Percentiles rank a stretch among this genome's conserved stretches.
Evolutionary conservation across 2,888 invertebrate genomes (phyloP).

Genomic region (Epirrhoe tristata): DNA sequence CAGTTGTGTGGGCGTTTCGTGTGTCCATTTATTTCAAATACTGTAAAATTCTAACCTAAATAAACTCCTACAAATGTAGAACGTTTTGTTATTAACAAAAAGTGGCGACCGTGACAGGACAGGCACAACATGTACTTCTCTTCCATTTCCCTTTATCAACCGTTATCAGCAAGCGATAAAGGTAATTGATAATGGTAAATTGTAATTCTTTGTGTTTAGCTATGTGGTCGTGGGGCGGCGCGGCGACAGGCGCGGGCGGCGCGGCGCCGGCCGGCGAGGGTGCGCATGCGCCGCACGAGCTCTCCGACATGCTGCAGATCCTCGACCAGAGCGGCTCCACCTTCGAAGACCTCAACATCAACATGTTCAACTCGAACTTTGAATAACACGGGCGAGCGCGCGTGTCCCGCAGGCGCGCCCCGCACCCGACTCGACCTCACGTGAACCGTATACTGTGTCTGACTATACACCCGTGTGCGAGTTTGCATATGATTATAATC

Average conservation of each 20-base stretch:
- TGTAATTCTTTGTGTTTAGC: constrained; percentile 67
- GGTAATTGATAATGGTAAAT: too few species aligned
- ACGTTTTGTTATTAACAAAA: too few species aligned
- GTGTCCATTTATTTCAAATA: too few species aligned
- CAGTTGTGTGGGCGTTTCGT: too few species aligned
- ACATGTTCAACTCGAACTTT: constrained; percentile 93
- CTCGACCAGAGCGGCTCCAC: constrained; percentile 93
- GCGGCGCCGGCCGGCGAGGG: constrained; percentile 60
- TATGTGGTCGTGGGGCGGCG: constrained; percentile 90
- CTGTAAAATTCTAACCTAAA: too few species aligned
- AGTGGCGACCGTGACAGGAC: too few species aligned
- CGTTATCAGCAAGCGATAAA: too few species aligned
- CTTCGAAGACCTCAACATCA: constrained; percentile 95
- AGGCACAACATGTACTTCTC: too few species aligned
- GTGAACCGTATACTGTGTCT: constrained; percentile 20
- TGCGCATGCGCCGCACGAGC: constrained; percentile 88
- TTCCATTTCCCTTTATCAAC: too few species aligned
- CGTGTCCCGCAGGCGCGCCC: constrained; percentile 31
- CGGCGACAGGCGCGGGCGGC: constrained; percentile 55
- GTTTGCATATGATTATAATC: constrained; percentile 33
- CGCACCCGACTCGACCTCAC: constrained; percentile 1
- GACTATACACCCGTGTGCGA: constrained; percentile 25
- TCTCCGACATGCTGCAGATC: constrained; percentile 97
- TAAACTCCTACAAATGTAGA: too few species aligned
- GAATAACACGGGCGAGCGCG: constrained; percentile 59